phyloP scores from a whole-genome alignment of 2,888 invertebrate genomes.

The Ommatoiulus sabulosus region DNA sequence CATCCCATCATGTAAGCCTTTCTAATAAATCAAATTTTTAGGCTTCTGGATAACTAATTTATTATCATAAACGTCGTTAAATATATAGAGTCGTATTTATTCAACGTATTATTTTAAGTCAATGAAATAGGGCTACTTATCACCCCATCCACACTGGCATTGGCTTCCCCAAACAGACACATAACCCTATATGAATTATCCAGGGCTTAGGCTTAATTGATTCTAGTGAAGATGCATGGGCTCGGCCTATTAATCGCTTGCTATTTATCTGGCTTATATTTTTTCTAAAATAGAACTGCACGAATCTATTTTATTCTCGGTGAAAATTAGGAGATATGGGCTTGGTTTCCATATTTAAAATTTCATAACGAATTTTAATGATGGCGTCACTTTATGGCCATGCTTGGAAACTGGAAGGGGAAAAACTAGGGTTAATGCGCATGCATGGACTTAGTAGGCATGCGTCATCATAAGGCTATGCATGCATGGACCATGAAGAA shows the following conservation, averaged over 20 bases:
- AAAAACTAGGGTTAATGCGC: neutral
- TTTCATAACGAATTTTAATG: neutral
- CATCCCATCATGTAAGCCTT: neutral
- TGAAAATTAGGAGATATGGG: neutral
- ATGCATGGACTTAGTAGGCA: neutral
- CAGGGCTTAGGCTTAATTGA: conserved; percentile 29
- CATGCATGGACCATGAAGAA: neutral
- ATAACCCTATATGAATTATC: neutral
- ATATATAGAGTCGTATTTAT: conserved; percentile 2
- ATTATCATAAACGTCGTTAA: neutral
- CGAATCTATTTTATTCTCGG: neutral
- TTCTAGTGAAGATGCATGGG: conserved; percentile 3
- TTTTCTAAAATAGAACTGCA: neutral
- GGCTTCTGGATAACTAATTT: neutral
- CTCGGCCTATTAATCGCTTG: neutral
- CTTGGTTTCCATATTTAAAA: neutral
- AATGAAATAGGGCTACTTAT: neutral
- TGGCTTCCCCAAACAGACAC: neutral
- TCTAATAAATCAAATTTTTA: neutral
- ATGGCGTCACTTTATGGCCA: neutral
- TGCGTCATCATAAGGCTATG: neutral
- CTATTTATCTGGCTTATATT: conserved; percentile 28
- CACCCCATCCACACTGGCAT: neutral
- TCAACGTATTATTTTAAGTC: neutral
- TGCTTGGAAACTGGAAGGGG: neutral